Evolutionary conservation across 2,888 invertebrate species (phyloP).

Genomic region (Aleiodes alternator): DNA sequence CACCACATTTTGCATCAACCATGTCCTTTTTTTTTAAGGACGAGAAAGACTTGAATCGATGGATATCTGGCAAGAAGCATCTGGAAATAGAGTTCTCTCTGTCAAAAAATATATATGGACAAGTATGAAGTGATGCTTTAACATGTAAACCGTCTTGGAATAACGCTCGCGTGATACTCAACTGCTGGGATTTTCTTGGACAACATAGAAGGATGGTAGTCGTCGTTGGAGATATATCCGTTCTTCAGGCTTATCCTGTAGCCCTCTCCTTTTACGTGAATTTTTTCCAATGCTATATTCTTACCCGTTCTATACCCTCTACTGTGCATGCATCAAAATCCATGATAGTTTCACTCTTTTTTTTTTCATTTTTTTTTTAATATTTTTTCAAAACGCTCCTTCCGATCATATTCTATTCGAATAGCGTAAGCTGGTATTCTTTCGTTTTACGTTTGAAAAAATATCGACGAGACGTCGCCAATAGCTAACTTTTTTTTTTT

Average conservation of each 20-base stretch:
- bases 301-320: conserved; percentile 23
- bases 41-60: background rate
- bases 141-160: conserved; percentile 44
- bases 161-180: conserved; percentile 39
- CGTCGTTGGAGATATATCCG: conserved; percentile 41
- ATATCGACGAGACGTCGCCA: conserved; percentile 66
- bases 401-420: conserved; percentile 64
- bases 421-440: conserved; percentile 59
- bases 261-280: conserved; percentile 10
- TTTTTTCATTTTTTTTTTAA: background rate
- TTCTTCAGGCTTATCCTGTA: conserved; percentile 55
- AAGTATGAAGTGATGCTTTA: conserved; percentile 50
- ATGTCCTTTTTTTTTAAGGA: background rate
- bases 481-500: conserved; percentile 49
- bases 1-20: too few relatives aligned
- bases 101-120: conserved; percentile 18
- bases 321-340: conserved; percentile 47
- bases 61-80: background rate
- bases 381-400: conserved; percentile 17
- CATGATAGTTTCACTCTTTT: conserved; percentile 20
- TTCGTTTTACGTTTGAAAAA: conserved; percentile 63
- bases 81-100: background rate
- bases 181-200: conserved; percentile 51
- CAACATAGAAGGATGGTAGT: conserved; percentile 47
- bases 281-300: conserved; percentile 23